Evolutionary conservation across 2,888 invertebrate genomes (phyloP).

Genomic region (Tipula vernalis): DNA sequence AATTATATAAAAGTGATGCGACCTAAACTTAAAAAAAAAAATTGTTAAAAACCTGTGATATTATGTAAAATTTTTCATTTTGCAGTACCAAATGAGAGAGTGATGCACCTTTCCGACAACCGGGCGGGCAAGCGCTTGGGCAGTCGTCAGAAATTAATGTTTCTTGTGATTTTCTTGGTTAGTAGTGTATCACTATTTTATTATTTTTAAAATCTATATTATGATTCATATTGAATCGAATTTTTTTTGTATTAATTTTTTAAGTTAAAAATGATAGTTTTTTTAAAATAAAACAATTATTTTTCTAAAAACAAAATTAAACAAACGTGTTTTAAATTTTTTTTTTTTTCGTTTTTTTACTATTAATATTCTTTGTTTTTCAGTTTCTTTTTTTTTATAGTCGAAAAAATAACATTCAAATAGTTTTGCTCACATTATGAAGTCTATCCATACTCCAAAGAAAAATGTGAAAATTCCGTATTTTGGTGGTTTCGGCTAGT

Average conservation of each 20-base stretch:
- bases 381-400: slow-evolving; percentile 9
- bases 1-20: neutral
- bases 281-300: neutral
- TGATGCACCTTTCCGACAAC: slow-evolving; percentile 16
- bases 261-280: neutral
- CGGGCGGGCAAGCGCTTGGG: slow-evolving; percentile 17
- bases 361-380: slow-evolving; percentile 6
- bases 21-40: neutral
- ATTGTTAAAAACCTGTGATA: slow-evolving; percentile 18
- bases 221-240: slow-evolving; percentile 10
- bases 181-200: slow-evolving; percentile 9
- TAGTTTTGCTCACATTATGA: slow-evolving; percentile 5
- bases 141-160: slow-evolving; percentile 8
- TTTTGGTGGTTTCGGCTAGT: neutral
- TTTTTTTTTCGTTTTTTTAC: neutral
- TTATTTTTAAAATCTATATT: neutral
- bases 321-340: neutral
- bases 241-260: neutral
- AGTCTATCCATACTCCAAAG: neutral
- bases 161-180: slow-evolving; percentile 7
- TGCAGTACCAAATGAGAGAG: slow-evolving; percentile 28
- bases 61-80: slow-evolving; percentile 36
- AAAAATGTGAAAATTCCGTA: neutral
- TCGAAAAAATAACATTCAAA: neutral
- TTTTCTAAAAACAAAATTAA: neutral